Evolutionary conservation across 2,888 invertebrate genomes (phyloP).

Genomic region (Hypomecis atomaria): DNA sequence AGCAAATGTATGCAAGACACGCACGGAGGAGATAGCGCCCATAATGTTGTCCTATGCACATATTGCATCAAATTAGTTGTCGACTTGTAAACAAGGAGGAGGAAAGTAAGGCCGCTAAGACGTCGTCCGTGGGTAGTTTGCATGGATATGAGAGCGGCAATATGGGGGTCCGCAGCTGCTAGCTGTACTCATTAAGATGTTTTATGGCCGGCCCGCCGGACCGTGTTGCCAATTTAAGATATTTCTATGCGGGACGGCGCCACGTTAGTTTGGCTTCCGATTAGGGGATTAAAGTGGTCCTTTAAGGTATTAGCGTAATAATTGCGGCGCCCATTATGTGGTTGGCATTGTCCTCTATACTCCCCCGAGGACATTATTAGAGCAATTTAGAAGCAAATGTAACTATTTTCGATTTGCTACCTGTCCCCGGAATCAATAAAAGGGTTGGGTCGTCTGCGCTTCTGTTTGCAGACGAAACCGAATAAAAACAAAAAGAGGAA

Average conservation of each 20-base stretch:
- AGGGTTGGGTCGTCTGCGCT: slow-evolving; percentile 12
- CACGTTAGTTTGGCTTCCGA: slow-evolving; percentile 83
- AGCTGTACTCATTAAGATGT: slow-evolving; percentile 85
- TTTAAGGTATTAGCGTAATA: slow-evolving; percentile 82
- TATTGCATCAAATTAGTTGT: slow-evolving; percentile 86
- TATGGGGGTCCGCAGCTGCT: slow-evolving; percentile 83
- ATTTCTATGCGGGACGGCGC: slow-evolving; percentile 83
- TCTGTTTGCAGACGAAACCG: slow-evolving; percentile 34
- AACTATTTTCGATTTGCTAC: slow-evolving; percentile 40
- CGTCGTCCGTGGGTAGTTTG: slow-evolving; percentile 81
- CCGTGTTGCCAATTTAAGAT: slow-evolving; percentile 84
- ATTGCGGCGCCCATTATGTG: slow-evolving; percentile 79
- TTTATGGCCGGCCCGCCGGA: slow-evolving; percentile 84
- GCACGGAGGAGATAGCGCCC: slow-evolving; percentile 80
- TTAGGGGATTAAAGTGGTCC: slow-evolving; percentile 83
- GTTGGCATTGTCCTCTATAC: slow-evolving; percentile 67
- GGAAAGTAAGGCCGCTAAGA: slow-evolving; percentile 82
- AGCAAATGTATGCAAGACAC: slow-evolving; percentile 84
- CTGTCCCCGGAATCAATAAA: slow-evolving; percentile 38
- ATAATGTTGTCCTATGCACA: slow-evolving; percentile 85
- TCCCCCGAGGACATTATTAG: slow-evolving; percentile 50
- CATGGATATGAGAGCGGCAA: slow-evolving; percentile 84
- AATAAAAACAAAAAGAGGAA: slow-evolving; percentile 56
- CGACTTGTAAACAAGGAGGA: slow-evolving; percentile 82
- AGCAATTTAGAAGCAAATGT: slow-evolving; percentile 51